phyloP scores from a whole-genome alignment of 2,797 vertebrate genomes.

The Decapterus maruadsi region DNA sequence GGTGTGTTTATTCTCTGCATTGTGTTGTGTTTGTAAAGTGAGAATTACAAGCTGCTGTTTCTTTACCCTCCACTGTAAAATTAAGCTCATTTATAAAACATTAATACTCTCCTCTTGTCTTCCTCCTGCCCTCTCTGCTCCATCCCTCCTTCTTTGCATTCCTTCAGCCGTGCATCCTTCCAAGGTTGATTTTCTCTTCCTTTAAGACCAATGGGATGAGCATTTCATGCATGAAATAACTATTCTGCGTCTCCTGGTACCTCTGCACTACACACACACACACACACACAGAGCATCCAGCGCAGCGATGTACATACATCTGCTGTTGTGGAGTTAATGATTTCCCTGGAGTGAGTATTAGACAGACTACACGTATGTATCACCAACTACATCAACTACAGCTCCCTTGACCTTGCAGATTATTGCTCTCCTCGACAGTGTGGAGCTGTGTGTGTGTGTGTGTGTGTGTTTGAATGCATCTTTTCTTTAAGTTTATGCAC shows the following conservation, averaged over 20 bases:
- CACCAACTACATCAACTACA: constrained; percentile 60
- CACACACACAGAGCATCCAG: constrained; percentile 24
- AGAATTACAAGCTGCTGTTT: constrained; percentile 40
- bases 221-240: constrained; percentile 81
- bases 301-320: constrained; percentile 64
- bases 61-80: constrained; percentile 42
- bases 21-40: constrained; percentile 36
- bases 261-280: constrained; percentile 23
- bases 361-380: constrained; percentile 72
- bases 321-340: constrained; percentile 81
- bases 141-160: constrained; percentile 44
- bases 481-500: constrained; percentile 34
- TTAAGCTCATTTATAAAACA: constrained; percentile 59
- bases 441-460: constrained; percentile 45
- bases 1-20: constrained; percentile 29
- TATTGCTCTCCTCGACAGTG: constrained; percentile 79
- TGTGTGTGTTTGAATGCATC: constrained; percentile 2
- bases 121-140: constrained; percentile 5
- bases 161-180: constrained; percentile 45
- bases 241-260: constrained; percentile 53
- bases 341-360: constrained; percentile 73
- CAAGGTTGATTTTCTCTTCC: constrained; percentile 69
- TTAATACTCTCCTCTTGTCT: constrained; percentile 30
- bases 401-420: constrained; percentile 82
- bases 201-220: constrained; percentile 71